These are phyloP conservation scores for Lytechinus variegatus DNA, from an alignment of 35 echinoderm and acorn worm species.

Conservation along the genomic window DNA sequence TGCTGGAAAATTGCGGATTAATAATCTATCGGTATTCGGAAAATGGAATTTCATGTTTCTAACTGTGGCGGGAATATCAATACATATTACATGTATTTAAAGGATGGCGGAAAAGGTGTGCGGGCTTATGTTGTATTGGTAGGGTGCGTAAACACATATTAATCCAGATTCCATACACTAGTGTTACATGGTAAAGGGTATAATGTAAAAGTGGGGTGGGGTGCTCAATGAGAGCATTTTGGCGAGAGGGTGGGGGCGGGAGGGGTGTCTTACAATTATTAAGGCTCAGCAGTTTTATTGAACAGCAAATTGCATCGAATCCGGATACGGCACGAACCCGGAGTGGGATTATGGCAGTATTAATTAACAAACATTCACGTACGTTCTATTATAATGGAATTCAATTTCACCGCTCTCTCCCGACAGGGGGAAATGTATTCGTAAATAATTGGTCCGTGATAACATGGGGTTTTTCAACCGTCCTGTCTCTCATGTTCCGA, in stretches of 20 bases:
- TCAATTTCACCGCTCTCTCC: not conserved
- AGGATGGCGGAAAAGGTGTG: too few relatives aligned
- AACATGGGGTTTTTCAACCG: not conserved
- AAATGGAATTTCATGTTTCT: too few relatives aligned
- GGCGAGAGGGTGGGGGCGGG: not conserved
- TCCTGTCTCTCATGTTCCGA: not conserved
- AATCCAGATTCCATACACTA: too few relatives aligned
- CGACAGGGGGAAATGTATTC: not conserved
- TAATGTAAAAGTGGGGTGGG: too few relatives aligned
- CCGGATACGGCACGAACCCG: not conserved
- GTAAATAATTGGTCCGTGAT: constrained; percentile 4
- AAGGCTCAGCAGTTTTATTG: not conserved
- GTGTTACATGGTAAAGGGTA: too few relatives aligned
- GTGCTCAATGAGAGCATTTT: too few relatives aligned
- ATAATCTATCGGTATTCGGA: too few relatives aligned
- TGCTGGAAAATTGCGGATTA: too few relatives aligned
- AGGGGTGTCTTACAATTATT: not conserved
- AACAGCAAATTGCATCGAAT: not conserved
- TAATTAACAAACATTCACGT: not conserved
- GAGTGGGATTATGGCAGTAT: not conserved
- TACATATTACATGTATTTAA: too few relatives aligned
- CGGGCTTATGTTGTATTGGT: too few relatives aligned
- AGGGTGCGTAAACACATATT: too few relatives aligned
- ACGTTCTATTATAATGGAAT: not conserved
- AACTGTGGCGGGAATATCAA: too few relatives aligned